Evolutionary conservation across 2,888 invertebrate species (phyloP).

Genomic region (Thalpophila matura): DNA sequence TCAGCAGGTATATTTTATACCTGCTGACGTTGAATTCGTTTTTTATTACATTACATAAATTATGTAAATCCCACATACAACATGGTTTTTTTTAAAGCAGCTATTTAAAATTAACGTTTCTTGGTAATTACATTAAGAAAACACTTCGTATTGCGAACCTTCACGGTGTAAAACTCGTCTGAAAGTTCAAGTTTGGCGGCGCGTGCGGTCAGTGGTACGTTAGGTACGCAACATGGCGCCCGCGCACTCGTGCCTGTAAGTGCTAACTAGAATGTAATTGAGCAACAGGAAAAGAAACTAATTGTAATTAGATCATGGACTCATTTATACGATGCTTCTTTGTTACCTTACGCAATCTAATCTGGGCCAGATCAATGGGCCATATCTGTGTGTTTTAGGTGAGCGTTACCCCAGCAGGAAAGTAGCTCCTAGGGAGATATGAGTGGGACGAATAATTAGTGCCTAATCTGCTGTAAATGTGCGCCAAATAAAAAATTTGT

Average conservation of each 20-base stretch:
- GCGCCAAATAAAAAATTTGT: too few relatives aligned
- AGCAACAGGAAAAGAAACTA: slow-evolving; percentile 45
- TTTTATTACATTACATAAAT: background rate
- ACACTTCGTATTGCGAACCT: slow-evolving; percentile 22
- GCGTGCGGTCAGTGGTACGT: slow-evolving; percentile 26
- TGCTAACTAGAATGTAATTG: slow-evolving; percentile 39
- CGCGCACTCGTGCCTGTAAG: slow-evolving; percentile 1
- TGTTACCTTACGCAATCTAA: background rate
- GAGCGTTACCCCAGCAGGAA: too few relatives aligned
- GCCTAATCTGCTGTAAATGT: too few relatives aligned
- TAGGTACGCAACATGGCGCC: slow-evolving; percentile 38
- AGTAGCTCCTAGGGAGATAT: too few relatives aligned
- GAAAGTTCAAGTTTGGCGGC: slow-evolving; percentile 55
- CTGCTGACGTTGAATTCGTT: too few relatives aligned
- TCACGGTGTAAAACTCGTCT: slow-evolving; percentile 44
- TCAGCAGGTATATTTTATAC: background rate
- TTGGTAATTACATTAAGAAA: slow-evolving; percentile 23
- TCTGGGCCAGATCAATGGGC: background rate
- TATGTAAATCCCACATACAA: background rate
- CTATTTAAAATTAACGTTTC: slow-evolving; percentile 5
- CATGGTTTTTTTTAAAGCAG: background rate
- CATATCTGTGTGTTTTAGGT: too few relatives aligned
- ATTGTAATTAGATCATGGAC: slow-evolving; percentile 39
- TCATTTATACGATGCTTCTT: slow-evolving; percentile 26
- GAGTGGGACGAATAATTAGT: too few relatives aligned